Conservation (phyloP, 1,140 invertebrate species). For the Mamestra configurata region DNA sequence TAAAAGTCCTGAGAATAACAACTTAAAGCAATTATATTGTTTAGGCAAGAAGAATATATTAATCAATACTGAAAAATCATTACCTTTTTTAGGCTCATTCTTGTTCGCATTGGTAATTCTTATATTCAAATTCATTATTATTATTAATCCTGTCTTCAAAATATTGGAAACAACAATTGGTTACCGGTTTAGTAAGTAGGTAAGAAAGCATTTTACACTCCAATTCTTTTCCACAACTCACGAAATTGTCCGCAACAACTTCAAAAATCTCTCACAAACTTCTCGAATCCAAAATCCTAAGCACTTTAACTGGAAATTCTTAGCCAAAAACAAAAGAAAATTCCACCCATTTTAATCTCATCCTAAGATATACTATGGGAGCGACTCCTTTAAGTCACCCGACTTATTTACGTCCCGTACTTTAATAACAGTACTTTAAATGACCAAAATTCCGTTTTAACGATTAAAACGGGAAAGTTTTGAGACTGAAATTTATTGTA, state of each 20-base stretch:
- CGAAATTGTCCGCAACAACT: not conserved
- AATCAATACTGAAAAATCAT: too few species aligned
- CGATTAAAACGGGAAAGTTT: slow-evolving; percentile 69
- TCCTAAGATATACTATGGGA: slow-evolving; percentile 23
- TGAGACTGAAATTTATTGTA: slow-evolving; percentile 68
- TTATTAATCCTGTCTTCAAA: too few species aligned
- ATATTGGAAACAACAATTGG: not conserved
- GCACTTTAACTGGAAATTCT: slow-evolving; percentile 30
- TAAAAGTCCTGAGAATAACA: too few species aligned
- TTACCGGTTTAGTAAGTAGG: not conserved
- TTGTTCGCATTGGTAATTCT: too few species aligned
- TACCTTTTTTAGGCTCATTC: too few species aligned
- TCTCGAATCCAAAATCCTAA: slow-evolving; percentile 16
- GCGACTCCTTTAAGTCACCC: slow-evolving; percentile 35
- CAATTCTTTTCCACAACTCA: not conserved
- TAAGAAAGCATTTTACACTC: not conserved
- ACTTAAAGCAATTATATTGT: too few species aligned
- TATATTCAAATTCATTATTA: too few species aligned
- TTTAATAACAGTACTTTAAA: slow-evolving; percentile 59
- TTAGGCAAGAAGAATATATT: too few species aligned
- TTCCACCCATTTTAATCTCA: slow-evolving; percentile 35
- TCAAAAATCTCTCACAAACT: not conserved
- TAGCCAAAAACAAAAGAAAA: slow-evolving; percentile 30
- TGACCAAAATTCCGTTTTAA: slow-evolving; percentile 68
- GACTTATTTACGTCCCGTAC: slow-evolving; percentile 54